Base-by-base conservation (phyloP, 2,888 invertebrate species). In the Rosalia funebris region DNA sequence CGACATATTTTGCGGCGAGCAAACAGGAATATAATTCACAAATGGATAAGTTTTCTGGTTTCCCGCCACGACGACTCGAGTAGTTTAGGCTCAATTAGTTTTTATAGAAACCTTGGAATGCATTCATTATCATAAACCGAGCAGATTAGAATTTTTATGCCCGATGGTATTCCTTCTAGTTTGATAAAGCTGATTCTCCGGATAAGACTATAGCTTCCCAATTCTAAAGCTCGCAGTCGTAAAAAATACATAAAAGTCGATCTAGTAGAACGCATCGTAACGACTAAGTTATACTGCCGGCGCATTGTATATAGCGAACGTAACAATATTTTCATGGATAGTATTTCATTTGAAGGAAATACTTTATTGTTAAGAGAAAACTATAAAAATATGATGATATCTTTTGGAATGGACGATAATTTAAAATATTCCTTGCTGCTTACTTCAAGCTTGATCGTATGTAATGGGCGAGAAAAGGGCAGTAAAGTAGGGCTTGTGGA, bases 261-360 rank as follows among this genome's bases (percentile, higher is more conserved):
- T 76, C 75, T 75, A 76, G 71, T 76, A 75, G 75, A 76, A 76
- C 74, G 71, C 74, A 73, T 73, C 72, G 73, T 75, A 76, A 75
- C 74, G 75, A 69, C 73, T 68, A 70, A 73, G 75, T 75, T 75
- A 74, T 74, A 75, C 73, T 76, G 72, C 74, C 69, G 66, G 68
- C 62, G 73, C 72, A 74, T 72, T 69, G 71, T 25, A 3, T 70
- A 69, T 71, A 65, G 55, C 54, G 68, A 66, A 68, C 67, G 65
- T 67, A 68, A 67, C 64, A 69, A 71, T 71, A 72, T 72, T 72
- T 72, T 72, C 63, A 63, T 65, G 66, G 63, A 63, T 57, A 53
- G 62, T 62, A 62, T 62, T 65, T 65, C 65, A 62, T 62, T 65
- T 62, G 52, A 25, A 45, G 44, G 55, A 59, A 64, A 64, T 46